phyloP scores from a whole-genome alignment of 1,140 invertebrate genomes.

The Lucilia sericata region DNA sequence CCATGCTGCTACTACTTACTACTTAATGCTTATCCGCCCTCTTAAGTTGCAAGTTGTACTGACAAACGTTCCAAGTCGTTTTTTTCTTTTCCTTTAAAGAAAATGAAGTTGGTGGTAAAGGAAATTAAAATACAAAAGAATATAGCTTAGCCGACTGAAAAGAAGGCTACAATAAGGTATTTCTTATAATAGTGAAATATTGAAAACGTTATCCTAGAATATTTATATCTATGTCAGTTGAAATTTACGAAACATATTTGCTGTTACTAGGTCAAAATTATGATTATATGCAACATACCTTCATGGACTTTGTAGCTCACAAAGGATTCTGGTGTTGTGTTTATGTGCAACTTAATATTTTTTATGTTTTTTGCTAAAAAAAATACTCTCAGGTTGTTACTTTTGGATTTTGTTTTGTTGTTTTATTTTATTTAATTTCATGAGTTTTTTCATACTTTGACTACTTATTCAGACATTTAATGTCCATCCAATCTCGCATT shows the following conservation, averaged over 20 bases:
- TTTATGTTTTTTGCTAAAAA: not conserved
- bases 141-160: no score
- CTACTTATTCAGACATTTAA: not conserved
- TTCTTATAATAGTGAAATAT: no score
- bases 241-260: no score
- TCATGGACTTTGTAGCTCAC: not conserved
- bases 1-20: not conserved
- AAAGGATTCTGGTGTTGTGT: not conserved
- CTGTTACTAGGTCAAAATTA: no score
- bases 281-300: no score
- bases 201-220: no score
- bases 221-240: no score
- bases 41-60: not conserved
- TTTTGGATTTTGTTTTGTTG: conserved; percentile 4
- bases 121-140: no score
- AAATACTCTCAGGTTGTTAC: not conserved
- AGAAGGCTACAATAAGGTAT: no score
- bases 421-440: not conserved
- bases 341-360: not conserved
- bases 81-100: no score
- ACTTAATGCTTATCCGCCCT: not conserved
- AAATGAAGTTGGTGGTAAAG: no score
- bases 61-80: no score
- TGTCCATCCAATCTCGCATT: not conserved
- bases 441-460: not conserved